Conservation (phyloP, 2,888 invertebrate species). For the Conomelus anceps region DNA sequence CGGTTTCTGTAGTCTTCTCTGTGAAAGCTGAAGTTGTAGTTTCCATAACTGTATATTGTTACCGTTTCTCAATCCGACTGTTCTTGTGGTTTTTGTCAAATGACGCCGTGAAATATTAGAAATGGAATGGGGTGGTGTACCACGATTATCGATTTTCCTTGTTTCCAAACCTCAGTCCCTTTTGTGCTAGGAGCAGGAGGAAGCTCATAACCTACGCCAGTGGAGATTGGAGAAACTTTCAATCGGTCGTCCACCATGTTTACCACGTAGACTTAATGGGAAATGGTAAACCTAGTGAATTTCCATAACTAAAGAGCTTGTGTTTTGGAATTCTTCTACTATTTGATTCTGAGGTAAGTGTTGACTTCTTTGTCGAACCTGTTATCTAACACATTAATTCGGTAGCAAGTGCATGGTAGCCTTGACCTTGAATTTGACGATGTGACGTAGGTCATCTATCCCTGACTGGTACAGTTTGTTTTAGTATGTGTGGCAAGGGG, state of each 20-base stretch:
- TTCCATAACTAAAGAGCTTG: neutral
- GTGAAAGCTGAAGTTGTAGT: neutral
- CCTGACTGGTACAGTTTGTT: neutral
- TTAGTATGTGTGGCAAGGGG: too few relatives aligned
- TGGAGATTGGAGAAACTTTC: constrained; percentile 1
- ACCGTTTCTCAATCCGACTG: neutral
- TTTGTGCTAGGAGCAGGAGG: neutral
- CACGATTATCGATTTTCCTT: neutral
- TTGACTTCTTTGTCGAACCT: neutral
- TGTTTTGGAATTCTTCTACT: neutral
- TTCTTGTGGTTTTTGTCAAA: neutral
- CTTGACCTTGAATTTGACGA: neutral
- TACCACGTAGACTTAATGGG: neutral
- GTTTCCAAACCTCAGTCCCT: neutral
- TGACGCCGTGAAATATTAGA: neutral
- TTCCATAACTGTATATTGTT: neutral
- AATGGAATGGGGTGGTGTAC: neutral
- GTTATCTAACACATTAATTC: neutral
- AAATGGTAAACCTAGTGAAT: neutral
- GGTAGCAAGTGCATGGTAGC: neutral
- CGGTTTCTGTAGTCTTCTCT: neutral
- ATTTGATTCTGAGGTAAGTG: neutral
- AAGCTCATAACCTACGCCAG: constrained; percentile 13
- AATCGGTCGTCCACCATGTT: neutral
- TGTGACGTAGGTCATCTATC: neutral